Conservation (phyloP, 92 coral and sea anemone genomes). For the Epizoanthus scotinus region DNA sequence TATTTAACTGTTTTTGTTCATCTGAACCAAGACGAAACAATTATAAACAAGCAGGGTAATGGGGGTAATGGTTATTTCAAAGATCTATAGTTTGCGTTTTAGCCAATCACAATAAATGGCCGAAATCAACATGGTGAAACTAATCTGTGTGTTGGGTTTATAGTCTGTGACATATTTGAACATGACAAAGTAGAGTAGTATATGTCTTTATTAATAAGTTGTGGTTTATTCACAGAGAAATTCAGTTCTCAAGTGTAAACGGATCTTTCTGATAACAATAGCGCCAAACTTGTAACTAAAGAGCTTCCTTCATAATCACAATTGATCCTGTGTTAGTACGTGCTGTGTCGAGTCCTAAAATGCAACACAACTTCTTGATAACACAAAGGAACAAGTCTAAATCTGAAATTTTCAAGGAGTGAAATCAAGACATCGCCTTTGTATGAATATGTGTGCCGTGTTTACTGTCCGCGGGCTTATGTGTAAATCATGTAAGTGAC, state of each 20-base stretch:
- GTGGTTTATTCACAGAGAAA: not conserved
- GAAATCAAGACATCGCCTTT: not conserved
- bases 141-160: too few species aligned
- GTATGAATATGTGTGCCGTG: not conserved
- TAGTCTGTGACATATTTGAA: too few species aligned
- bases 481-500: not conserved
- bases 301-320: not conserved
- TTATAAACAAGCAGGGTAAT: too few species aligned
- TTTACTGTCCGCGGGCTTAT: conserved; percentile 10
- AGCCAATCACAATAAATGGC: too few species aligned
- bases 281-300: not conserved
- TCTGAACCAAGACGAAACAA: too few species aligned
- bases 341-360: not conserved
- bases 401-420: conserved; percentile 32
- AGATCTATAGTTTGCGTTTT: too few species aligned
- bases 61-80: too few species aligned
- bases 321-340: too few species aligned
- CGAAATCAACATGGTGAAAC: too few species aligned
- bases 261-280: conserved; percentile 6
- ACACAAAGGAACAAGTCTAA: not conserved
- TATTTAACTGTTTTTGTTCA: too few species aligned
- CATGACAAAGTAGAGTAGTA: not conserved
- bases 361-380: not conserved
- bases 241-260: not conserved
- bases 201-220: not conserved